These are phyloP conservation scores for Hartigia nigra DNA, from an alignment of 2,888 invertebrate species.

Conservation along the genomic window DNA sequence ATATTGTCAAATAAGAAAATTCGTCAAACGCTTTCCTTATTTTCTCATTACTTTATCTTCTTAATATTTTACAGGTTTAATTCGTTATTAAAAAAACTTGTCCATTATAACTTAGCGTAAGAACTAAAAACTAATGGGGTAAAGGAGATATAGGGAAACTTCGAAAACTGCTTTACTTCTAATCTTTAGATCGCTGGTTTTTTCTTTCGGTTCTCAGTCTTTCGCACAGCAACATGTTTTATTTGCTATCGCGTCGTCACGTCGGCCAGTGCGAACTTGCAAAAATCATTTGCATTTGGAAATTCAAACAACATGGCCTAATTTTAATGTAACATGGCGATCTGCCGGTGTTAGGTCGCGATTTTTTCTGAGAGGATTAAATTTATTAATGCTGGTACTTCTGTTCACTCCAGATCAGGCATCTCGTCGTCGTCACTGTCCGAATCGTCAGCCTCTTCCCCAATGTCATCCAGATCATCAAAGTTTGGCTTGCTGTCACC, in stretches of 20 bases:
- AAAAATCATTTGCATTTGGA: slow-evolving; percentile 44
- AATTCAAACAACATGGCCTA: slow-evolving; percentile 44
- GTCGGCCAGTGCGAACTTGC: slow-evolving; percentile 38
- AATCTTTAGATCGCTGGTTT: slow-evolving; percentile 27
- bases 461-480: slow-evolving; percentile 77
- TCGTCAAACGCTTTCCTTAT: slow-evolving; percentile 17
- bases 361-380: slow-evolving; percentile 39
- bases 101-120: slow-evolving; percentile 58
- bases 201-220: slow-evolving; percentile 33
- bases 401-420: slow-evolving; percentile 77
- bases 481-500: slow-evolving; percentile 76
- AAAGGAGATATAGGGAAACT: slow-evolving; percentile 27
- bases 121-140: slow-evolving; percentile 48
- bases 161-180: slow-evolving; percentile 43
- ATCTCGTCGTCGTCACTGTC: slow-evolving; percentile 78
- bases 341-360: slow-evolving; percentile 42
- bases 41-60: slow-evolving; percentile 36
- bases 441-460: slow-evolving; percentile 73
- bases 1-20: slow-evolving; percentile 20
- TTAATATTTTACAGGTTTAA: slow-evolving; percentile 55
- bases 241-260: slow-evolving; percentile 38
- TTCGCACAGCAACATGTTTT: slow-evolving; percentile 29
- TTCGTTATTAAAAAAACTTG: slow-evolving; percentile 56
- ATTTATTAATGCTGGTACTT: slow-evolving; percentile 25
- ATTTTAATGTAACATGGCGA: slow-evolving; percentile 39